Conservation (phyloP, 1,140 invertebrate species). For the Drosophila kurseongensis region DNA sequence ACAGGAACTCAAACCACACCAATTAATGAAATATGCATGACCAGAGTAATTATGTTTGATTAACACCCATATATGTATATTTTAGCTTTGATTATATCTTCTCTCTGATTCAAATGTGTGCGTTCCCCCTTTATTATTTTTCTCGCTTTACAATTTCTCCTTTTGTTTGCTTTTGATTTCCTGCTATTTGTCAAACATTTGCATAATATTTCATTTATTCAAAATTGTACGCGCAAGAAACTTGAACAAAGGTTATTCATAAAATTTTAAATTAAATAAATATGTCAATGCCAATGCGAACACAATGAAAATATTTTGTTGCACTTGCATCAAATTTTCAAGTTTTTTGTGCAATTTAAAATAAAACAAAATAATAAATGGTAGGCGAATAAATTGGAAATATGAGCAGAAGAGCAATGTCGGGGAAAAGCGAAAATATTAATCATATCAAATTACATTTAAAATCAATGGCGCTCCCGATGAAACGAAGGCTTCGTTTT, state of each 20-base stretch:
- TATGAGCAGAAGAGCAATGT: background rate
- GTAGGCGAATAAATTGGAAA: constrained; percentile 15
- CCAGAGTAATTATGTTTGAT: constrained; percentile 75
- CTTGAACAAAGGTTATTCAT: constrained; percentile 6
- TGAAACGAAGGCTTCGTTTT: too few relatives aligned
- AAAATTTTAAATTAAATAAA: constrained; percentile 37
- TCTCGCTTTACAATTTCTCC: constrained; percentile 12
- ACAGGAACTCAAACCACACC: background rate
- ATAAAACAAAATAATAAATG: constrained; percentile 1
- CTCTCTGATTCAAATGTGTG: constrained; percentile 11
- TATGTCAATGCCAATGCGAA: constrained; percentile 22
- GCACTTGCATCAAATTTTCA: constrained; percentile 16
- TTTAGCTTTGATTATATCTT: constrained; percentile 68
- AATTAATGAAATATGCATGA: constrained; percentile 72
- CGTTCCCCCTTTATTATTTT: constrained; percentile 28
- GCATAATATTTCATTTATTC: constrained; percentile 42
- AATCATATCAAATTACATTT: background rate
- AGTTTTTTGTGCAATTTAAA: background rate
- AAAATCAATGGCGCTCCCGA: background rate
- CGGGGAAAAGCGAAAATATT: constrained; percentile 1
- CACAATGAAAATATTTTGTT: constrained; percentile 22
- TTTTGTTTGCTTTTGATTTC: constrained; percentile 46
- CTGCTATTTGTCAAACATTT: constrained; percentile 53
- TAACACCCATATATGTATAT: constrained; percentile 62
- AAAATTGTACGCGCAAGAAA: constrained; percentile 10